These are phyloP conservation scores for Platygyra sinensis DNA, from an alignment of 64 coral and sea anemone species.

Conservation along the genomic window DNA sequence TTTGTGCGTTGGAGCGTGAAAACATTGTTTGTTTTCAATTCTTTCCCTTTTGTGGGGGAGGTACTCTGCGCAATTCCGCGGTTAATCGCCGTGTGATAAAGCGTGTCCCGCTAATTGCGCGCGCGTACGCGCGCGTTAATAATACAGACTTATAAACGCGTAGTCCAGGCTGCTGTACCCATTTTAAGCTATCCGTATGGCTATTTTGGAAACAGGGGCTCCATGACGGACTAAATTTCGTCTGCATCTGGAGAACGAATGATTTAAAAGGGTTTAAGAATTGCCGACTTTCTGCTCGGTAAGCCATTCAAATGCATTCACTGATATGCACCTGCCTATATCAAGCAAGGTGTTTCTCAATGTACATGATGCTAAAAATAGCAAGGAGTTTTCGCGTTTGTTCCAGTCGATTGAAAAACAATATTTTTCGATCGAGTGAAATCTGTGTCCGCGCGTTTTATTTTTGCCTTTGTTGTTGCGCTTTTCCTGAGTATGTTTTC, in stretches of 20 bases:
- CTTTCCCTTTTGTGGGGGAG: too few relatives aligned
- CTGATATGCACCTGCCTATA: background rate
- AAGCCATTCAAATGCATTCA: background rate
- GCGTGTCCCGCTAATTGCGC: too few relatives aligned
- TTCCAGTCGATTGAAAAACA: slow-evolving; percentile 2
- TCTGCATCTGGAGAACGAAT: background rate
- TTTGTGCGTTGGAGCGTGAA: too few relatives aligned
- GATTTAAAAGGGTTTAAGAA: background rate
- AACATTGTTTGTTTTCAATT: too few relatives aligned
- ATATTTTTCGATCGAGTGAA: background rate
- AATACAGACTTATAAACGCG: too few relatives aligned
- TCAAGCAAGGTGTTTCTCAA: slow-evolving; percentile 13
- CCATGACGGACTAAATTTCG: background rate
- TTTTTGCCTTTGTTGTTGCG: background rate
- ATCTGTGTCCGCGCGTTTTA: background rate
- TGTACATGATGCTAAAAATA: slow-evolving; percentile 14
- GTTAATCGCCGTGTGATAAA: too few relatives aligned
- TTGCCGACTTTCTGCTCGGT: background rate
- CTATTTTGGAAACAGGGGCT: background rate
- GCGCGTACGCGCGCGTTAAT: too few relatives aligned
- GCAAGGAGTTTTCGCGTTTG: slow-evolving; percentile 4
- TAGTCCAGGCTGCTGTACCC: too few relatives aligned
- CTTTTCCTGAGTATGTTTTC: background rate
- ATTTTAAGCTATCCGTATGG: too few relatives aligned
- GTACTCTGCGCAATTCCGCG: too few relatives aligned